Base-by-base conservation (phyloP, 2,113 vertebrate species). In the Myotis lucifugus region DNA sequence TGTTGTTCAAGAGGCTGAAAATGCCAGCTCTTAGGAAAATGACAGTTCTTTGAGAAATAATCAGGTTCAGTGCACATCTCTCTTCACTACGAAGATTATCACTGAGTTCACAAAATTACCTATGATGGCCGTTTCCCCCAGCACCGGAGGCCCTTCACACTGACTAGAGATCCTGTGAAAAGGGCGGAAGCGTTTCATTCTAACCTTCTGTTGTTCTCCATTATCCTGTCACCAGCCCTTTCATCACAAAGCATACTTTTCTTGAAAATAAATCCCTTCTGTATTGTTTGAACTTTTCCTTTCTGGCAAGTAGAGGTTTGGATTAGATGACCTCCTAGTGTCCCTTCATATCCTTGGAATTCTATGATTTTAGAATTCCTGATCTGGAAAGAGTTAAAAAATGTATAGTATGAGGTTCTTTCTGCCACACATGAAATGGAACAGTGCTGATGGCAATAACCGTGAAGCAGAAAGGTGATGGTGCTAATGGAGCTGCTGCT, bases 1-100 rank as follows among this genome's bases (percentile, higher is more conserved):
- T 92, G 18, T 83, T 94, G 93, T 73, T 94, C 66, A 94, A 88
- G 94, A 59, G 73, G 83, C 56, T 42, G 89, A 73, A 92, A 88
- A 96, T 97, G 94, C 3, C 81, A 70, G 89, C 32, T 97, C 61
- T 94, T 48, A n/a, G 88, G 34, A 85, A 95, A 96, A 95, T 19
- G 27, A 90, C 83, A 92, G 74, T 42, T 70, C 29, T 96, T 56
- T 69, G 40, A 70, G 85, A 87, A 92, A 90, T 72, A 89, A 69
- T 85, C 89, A 78, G 48, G 73, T 95, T 95, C 42, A 19, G 93
- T 2, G 0, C 2, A 21, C 56, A 70, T 74, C 34, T 34, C 87
- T 84, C 88, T 42, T 61, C 40, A 50, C 11, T 0, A 73, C 64
- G 25, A 93, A 83, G 72, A 70, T 95, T 90, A 85, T 89, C 70